A percentile compares a stretch with the other conserved stretches of the same genome.
Evolutionary conservation across 2,797 vertebrate species (phyloP).

Genomic region (Carapus acus): DNA sequence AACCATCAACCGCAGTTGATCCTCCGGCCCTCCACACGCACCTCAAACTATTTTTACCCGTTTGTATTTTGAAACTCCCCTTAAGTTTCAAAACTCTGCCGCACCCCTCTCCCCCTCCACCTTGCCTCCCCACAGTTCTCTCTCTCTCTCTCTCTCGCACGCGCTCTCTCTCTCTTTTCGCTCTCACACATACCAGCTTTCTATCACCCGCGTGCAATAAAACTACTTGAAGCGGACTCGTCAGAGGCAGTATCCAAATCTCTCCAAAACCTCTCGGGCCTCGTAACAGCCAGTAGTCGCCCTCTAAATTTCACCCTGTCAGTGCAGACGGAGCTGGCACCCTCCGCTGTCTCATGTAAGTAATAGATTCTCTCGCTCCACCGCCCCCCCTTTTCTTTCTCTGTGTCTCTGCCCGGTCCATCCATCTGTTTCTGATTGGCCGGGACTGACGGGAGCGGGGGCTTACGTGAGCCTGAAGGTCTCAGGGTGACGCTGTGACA

Average conservation of each 20-base stretch:
- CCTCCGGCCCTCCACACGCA: not conserved
- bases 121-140: constrained; percentile 5
- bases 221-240: constrained; percentile 31
- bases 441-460: constrained; percentile 18
- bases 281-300: constrained; percentile 19
- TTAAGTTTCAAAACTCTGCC: not conserved
- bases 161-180: too few species aligned
- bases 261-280: constrained; percentile 27
- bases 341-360: constrained; percentile 29
- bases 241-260: constrained; percentile 24
- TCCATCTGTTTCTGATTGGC: constrained; percentile 44
- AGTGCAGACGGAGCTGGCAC: constrained; percentile 25
- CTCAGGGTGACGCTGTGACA: constrained; percentile 23
- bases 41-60: not conserved
- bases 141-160: too few species aligned
- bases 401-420: constrained; percentile 20
- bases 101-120: not conserved
- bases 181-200: constrained; percentile 23
- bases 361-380: constrained; percentile 10
- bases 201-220: constrained; percentile 37
- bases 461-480: constrained; percentile 16
- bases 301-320: constrained; percentile 40
- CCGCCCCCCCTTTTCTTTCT: constrained; percentile 7
- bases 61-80: not conserved
- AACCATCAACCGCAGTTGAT: not conserved